Conservation (phyloP, 2,888 invertebrate genomes). For the Nomada flava region DNA sequence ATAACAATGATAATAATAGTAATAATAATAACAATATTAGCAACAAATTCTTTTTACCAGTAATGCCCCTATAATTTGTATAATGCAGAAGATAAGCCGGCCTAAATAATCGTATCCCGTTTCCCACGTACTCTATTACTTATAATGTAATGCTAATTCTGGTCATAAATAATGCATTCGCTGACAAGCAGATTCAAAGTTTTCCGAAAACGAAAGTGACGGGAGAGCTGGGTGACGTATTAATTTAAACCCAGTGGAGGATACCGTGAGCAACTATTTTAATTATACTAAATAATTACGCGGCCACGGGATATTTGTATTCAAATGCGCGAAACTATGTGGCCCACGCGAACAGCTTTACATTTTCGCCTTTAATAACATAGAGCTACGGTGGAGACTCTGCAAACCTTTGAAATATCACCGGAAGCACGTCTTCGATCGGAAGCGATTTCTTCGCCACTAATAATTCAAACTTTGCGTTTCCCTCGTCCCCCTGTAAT, state of each 20-base stretch:
- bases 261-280: conserved; percentile 9
- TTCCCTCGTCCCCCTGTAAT: conserved; percentile 9
- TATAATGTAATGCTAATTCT: not conserved
- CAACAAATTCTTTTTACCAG: not conserved
- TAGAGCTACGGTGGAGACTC: not conserved
- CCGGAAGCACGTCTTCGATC: conserved; percentile 31
- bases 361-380: not conserved
- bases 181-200: too few relatives aligned
- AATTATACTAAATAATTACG: conserved; percentile 32
- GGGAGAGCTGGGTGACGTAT: not conserved
- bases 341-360: not conserved
- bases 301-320: not conserved
- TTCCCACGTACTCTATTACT: not conserved
- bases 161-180: not conserved
- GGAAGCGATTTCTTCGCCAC: conserved; percentile 29
- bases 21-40: too few relatives aligned
- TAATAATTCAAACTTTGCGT: conserved; percentile 35
- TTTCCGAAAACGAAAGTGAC: not conserved
- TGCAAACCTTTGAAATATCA: not conserved
- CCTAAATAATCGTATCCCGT: not conserved
- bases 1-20: too few relatives aligned
- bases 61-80: not conserved
- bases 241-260: conserved; percentile 1
- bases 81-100: not conserved
- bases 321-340: conserved; percentile 12